Percentiles rank a stretch among this genome's conserved stretches.
Evolutionary conservation across 2,888 invertebrate species (phyloP).

Genomic region (Meandrusa payeni): DNA sequence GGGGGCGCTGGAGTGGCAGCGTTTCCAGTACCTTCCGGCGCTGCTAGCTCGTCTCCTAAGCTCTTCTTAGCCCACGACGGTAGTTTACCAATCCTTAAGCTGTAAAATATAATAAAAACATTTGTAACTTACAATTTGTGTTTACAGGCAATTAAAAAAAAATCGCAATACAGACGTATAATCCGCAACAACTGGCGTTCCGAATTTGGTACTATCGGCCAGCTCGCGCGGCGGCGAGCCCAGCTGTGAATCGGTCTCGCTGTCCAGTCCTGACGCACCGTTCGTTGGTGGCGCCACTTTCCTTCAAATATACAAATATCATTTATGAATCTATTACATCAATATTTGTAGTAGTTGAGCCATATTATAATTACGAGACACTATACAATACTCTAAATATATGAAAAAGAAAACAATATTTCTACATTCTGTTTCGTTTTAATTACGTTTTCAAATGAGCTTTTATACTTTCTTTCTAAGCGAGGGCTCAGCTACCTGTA

Average conservation of each 20-base stretch:
- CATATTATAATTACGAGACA: too few species aligned
- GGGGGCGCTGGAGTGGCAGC: conserved; percentile 58
- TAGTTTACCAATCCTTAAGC: conserved; percentile 86
- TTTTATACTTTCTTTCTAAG: too few species aligned
- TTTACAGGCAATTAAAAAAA: neutral
- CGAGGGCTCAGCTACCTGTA: too few species aligned
- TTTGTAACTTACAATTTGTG: neutral
- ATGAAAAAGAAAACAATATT: too few species aligned
- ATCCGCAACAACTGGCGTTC: conserved; percentile 75
- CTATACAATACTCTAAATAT: too few species aligned
- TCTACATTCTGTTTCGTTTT: too few species aligned
- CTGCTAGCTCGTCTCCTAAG: conserved; percentile 71
- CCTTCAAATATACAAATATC: too few species aligned
- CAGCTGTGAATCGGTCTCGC: conserved; percentile 61
- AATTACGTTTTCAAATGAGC: too few species aligned
- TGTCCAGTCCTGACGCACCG: conserved; percentile 60
- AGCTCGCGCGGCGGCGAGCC: conserved; percentile 65
- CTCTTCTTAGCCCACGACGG: conserved; percentile 96
- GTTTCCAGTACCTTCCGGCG: conserved; percentile 31
- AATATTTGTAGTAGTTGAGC: too few species aligned
- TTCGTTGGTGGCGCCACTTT: conserved; percentile 52
- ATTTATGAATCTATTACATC: too few species aligned
- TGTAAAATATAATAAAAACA: conserved; percentile 30
- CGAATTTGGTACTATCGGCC: conserved; percentile 60
- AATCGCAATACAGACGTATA: conserved; percentile 75